Evolutionary conservation across 2,888 invertebrate species (phyloP).

Genomic region (Xylota sylvarum): DNA sequence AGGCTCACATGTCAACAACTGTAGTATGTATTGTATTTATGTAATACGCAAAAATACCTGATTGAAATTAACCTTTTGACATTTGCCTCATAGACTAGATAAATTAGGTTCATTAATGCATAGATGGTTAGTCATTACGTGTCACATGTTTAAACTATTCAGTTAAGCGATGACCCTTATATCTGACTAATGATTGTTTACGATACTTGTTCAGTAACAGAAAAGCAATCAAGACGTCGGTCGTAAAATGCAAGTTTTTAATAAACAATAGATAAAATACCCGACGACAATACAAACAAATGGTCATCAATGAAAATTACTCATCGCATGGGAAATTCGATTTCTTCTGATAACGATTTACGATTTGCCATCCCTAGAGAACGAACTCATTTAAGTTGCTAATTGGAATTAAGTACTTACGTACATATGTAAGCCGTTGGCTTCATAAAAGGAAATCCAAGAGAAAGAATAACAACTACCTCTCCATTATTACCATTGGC

Average conservation of each 20-base stretch:
- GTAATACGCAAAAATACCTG: not conserved
- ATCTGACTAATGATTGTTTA: conserved; percentile 10
- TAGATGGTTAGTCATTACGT: not conserved
- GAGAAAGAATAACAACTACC: not conserved
- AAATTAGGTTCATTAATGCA: not conserved
- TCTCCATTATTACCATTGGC: conserved; percentile 1
- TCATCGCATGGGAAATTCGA: not conserved
- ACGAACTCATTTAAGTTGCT: conserved; percentile 7
- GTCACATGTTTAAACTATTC: not conserved
- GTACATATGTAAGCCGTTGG: not conserved
- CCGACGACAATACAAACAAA: not conserved
- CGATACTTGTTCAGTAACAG: not conserved
- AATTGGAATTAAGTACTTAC: conserved; percentile 32
- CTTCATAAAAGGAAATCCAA: not conserved
- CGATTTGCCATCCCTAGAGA: not conserved
- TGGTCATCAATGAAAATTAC: conserved; percentile 21
- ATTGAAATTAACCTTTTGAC: not conserved
- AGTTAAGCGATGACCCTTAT: not conserved
- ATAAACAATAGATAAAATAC: conserved; percentile 1
- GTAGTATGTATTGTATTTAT: not conserved
- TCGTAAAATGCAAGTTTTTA: not conserved
- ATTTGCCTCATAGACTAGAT: not conserved
- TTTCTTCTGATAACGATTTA: not conserved
- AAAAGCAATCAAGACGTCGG: conserved; percentile 1
- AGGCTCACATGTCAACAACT: not conserved